A percentile compares a stretch with the other conserved stretches of the same genome.
Conservation (phyloP, 2,888 invertebrate species). For the Chouioia cunea region DNA sequence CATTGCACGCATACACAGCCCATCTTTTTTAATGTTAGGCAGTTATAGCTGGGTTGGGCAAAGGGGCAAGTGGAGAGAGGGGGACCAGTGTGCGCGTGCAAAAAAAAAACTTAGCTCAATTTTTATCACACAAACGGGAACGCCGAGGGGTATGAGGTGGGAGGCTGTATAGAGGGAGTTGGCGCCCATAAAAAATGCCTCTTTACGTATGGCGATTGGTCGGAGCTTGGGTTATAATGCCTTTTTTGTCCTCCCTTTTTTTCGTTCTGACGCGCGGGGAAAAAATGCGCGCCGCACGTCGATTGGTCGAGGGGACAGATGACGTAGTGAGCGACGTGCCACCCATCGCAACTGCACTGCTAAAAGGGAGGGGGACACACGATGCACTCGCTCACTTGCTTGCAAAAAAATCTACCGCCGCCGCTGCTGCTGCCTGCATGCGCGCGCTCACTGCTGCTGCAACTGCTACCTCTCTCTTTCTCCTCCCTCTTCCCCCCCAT, state of each 20-base stretch:
- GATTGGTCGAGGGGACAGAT: constrained; percentile 69
- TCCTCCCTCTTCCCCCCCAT: constrained; percentile 21
- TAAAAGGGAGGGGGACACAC: constrained; percentile 53
- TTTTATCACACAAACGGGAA: constrained; percentile 68
- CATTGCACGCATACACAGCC: constrained; percentile 55
- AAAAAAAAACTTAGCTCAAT: constrained; percentile 67
- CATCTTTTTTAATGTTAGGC: constrained; percentile 69
- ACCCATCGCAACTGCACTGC: constrained; percentile 56
- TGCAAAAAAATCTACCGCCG: constrained; percentile 19
- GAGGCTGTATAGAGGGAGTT: constrained; percentile 54
- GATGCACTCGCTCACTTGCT: neutral
- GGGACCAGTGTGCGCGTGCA: constrained; percentile 56
- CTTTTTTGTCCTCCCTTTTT: constrained; percentile 62
- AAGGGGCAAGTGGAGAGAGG: no score
- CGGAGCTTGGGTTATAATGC: constrained; percentile 60
- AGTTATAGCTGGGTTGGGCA: constrained; percentile 63
- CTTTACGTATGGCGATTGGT: constrained; percentile 70
- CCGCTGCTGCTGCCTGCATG: constrained; percentile 37
- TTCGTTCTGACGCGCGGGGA: constrained; percentile 60
- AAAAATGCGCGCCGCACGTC: constrained; percentile 68
- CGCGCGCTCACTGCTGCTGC: constrained; percentile 46
- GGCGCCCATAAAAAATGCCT: constrained; percentile 69
- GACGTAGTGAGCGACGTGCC: constrained; percentile 69
- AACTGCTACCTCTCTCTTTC: constrained; percentile 11
- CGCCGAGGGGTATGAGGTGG: constrained; percentile 45